These are phyloP conservation scores for Bradysia coprophila DNA, from an alignment of 1,140 invertebrate genomes.

Conservation along the genomic window DNA sequence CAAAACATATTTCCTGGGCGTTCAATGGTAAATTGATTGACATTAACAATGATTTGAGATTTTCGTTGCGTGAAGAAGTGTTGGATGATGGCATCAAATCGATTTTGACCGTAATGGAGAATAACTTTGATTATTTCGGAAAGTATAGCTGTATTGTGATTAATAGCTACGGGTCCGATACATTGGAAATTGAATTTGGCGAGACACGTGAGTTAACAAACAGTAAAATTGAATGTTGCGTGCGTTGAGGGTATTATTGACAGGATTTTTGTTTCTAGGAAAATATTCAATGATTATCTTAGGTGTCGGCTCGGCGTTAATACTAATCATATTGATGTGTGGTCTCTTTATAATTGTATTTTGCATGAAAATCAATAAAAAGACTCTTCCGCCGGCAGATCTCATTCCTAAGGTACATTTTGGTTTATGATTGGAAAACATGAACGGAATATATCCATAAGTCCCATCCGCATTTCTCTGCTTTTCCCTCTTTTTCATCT, in stretches of 20 bases:
- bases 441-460: no score
- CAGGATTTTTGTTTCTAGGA: not conserved
- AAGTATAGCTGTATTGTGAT: conserved; percentile 86
- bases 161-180: conserved; percentile 77
- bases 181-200: conserved; percentile 61
- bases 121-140: conserved; percentile 72
- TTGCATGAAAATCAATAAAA: conserved; percentile 1
- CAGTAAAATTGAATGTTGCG: no score
- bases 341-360: not conserved
- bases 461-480: no score
- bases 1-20: conserved; percentile 65
- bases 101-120: conserved; percentile 66
- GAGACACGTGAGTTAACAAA: conserved; percentile 67
- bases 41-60: conserved; percentile 34
- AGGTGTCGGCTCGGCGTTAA: conserved; percentile 1
- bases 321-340: not conserved
- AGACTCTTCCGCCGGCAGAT: conserved; percentile 2
- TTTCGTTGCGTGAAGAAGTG: conserved; percentile 41
- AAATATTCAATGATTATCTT: conserved; percentile 1
- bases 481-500: no score
- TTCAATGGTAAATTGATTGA: conserved; percentile 70
- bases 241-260: no score
- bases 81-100: conserved; percentile 47
- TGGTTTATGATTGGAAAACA: no score
- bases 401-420: conserved; percentile 4